These are phyloP conservation scores for Astatotilapia flaviijosephi DNA, from an alignment of 2,113 vertebrate species.

Conservation along the genomic window DNA sequence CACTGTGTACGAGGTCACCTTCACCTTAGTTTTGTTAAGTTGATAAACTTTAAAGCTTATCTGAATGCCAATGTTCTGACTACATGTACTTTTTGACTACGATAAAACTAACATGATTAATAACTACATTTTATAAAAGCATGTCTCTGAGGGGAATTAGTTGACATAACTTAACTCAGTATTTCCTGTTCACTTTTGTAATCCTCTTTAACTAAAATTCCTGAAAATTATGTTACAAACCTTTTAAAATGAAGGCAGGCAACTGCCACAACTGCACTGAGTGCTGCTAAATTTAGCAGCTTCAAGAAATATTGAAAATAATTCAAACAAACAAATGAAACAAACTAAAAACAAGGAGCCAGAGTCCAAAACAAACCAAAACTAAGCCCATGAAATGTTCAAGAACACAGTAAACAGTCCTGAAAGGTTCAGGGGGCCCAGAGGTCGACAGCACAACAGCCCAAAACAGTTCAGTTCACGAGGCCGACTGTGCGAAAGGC, in stretches of 20 bases:
- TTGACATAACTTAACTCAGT: neutral
- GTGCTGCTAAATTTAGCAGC: neutral
- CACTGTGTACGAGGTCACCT: neutral
- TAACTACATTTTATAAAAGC: neutral
- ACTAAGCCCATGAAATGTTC: neutral
- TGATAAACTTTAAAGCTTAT: fast-evolving
- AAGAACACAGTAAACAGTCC: neutral
- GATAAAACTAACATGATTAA: neutral
- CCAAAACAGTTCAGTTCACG: neutral
- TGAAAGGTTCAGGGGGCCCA: neutral
- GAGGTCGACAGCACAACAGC: neutral
- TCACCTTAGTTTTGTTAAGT: neutral
- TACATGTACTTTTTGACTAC: neutral
- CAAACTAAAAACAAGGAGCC: neutral
- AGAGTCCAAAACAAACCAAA: neutral
- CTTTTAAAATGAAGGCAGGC: neutral
- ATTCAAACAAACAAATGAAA: neutral
- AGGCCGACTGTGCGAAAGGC: fast-evolving
- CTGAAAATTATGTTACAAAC: neutral
- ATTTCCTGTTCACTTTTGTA: neutral
- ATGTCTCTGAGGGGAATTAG: neutral
- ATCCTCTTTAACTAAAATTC: neutral
- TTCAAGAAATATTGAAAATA: neutral
- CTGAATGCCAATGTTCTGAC: fast-evolving
- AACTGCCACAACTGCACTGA: neutral